Conservation (phyloP, 2,888 invertebrate genomes). For the Phorcus lineatus region DNA sequence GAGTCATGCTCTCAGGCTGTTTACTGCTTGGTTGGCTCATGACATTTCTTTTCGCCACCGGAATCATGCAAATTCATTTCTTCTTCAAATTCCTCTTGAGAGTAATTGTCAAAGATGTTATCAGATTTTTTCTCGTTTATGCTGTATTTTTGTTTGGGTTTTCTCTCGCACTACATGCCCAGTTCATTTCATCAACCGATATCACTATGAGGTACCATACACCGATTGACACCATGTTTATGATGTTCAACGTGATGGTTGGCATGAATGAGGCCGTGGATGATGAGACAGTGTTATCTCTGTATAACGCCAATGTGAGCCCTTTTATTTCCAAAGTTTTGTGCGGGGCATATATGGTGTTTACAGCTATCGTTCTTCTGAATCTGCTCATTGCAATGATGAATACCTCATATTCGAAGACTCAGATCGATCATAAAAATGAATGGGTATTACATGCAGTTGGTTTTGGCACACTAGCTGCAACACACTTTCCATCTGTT, state of each 20-base stretch:
- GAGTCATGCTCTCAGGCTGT: slow-evolving; percentile 60
- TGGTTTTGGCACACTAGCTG: not conserved
- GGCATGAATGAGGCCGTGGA: slow-evolving; percentile 65
- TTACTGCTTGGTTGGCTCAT: slow-evolving; percentile 68
- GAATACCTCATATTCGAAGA: slow-evolving; percentile 59
- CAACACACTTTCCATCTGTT: not conserved
- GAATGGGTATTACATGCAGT: not conserved
- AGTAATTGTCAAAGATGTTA: slow-evolving; percentile 66
- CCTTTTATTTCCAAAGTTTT: slow-evolving; percentile 51
- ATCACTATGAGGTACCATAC: slow-evolving; percentile 45
- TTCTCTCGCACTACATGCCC: slow-evolving; percentile 62
- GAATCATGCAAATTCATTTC: slow-evolving; percentile 65
- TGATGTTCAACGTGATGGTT: slow-evolving; percentile 68
- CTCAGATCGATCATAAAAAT: not conserved
- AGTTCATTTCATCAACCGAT: slow-evolving; percentile 55
- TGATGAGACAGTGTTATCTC: slow-evolving; percentile 48
- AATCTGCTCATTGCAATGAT: slow-evolving; percentile 67
- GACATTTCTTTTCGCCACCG: slow-evolving; percentile 66
- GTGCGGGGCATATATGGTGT: slow-evolving; percentile 63
- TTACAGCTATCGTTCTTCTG: slow-evolving; percentile 56
- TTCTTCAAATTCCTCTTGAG: slow-evolving; percentile 66
- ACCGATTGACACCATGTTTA: slow-evolving; percentile 58
- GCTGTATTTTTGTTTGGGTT: slow-evolving; percentile 67
- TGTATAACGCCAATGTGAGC: slow-evolving; percentile 44
- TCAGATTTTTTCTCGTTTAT: slow-evolving; percentile 66